Evolutionary conservation across 2,797 vertebrate species (phyloP), one percentile per base, ranked within the genome.

Genomic region (Philypnodon macrostomus): DNA sequence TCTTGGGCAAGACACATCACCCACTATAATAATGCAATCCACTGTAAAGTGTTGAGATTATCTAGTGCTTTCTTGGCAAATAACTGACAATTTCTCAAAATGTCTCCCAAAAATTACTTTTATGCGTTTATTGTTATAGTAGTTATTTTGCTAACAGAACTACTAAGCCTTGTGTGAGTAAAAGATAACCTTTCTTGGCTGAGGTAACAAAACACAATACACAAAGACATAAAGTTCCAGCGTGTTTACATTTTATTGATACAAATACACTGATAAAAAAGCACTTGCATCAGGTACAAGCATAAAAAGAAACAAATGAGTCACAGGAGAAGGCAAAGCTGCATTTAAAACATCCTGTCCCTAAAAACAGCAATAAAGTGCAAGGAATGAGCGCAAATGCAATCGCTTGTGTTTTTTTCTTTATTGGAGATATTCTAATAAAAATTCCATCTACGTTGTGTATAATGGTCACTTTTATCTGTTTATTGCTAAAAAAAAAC

Each of bases 231-330:
- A 2, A 26, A 31, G 39, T 34, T 53, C 29, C n/a, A 36, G 42
- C 7, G 21, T 29, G 19, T 56, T 32, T 44, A 65, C 63, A 66
- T 21, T 38, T 35, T n/a, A 15, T 3, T 19, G 34, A 49, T 67
- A 1, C 52, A 46, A 31, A 4, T 34, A 23, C 10, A 46, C 2
- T 12, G 32, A 58, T 47, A 39, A 49, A 53, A 42, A 30, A 24
- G 4, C 2, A 4, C 5, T 15, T 27, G 4, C 13, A 52, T 62
- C 49, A 34, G 50, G 50, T 17, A 6, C 21, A 40, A 7, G 33
- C 17, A 55, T 47, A 33, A 30, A 50, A 42, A 45, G 7, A 58
- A 54, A 42, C 10, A 38, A 38, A 60, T 66, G 15, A 40, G 14
- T 35, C 36, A 31, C 5, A 3, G 11, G 24, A 51, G 18, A 27